Percentiles rank a stretch among this genome's conserved stretches.
Conservation (phyloP, 2,113 vertebrate genomes). For the Phycodurus eques region DNA sequence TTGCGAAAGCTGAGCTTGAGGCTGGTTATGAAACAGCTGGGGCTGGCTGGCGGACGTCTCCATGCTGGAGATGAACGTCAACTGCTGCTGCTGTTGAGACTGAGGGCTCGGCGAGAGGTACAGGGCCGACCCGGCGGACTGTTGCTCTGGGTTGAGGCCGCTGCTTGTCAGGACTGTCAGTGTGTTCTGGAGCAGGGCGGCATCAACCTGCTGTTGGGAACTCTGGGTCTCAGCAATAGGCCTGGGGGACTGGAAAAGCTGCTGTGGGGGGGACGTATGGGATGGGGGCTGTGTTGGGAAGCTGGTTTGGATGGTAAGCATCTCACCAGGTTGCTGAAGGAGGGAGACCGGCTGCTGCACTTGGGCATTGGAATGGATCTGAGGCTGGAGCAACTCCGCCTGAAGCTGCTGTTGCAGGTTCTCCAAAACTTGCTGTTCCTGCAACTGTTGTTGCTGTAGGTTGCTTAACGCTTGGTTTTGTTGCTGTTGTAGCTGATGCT, state of each 20-base stretch:
- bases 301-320: constrained; percentile 87
- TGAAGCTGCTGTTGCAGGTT: constrained; percentile 77
- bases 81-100: constrained; percentile 70
- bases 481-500: constrained; percentile 60
- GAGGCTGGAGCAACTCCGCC: constrained; percentile 83
- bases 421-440: constrained; percentile 75
- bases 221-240: constrained; percentile 67
- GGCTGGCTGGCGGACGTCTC: constrained; percentile 67
- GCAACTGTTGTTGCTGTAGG: constrained; percentile 65
- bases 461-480: constrained; percentile 64
- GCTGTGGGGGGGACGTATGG: constrained; percentile 83
- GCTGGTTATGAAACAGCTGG: constrained; percentile 73
- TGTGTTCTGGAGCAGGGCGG: constrained; percentile 83
- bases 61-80: constrained; percentile 86
- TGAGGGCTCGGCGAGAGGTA: constrained; percentile 82
- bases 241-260: constrained; percentile 72
- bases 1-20: constrained; percentile 73
- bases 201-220: constrained; percentile 85
- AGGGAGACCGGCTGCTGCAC: constrained; percentile 78
- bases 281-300: constrained; percentile 85
- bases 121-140: constrained; percentile 74
- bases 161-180: constrained; percentile 82
- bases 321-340: constrained; percentile 86
- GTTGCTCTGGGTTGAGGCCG: constrained; percentile 83
- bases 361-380: constrained; percentile 73